A percentile compares a stretch with the other conserved stretches of the same genome.
phyloP scores from a whole-genome alignment of 64 coral and sea anemone species.

The Dendrophyllia cribrosa region DNA sequence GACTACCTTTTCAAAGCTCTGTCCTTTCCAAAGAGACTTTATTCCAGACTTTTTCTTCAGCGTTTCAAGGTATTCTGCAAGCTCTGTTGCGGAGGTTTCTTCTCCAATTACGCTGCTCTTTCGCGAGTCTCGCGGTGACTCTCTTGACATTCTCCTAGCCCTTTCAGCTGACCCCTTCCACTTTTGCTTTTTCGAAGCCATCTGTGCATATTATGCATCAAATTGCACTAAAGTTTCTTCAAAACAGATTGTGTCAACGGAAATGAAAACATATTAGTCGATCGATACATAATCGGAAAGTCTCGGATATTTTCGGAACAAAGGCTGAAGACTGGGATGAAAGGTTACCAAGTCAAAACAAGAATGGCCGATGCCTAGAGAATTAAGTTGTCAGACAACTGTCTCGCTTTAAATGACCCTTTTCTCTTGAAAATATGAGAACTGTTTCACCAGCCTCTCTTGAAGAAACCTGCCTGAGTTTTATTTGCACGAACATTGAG shows the following conservation, averaged over 20 bases:
- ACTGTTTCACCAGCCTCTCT: slow-evolving; percentile 72
- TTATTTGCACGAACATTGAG: slow-evolving; percentile 68
- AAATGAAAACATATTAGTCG: background rate
- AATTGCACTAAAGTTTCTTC: background rate
- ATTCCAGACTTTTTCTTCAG: slow-evolving; percentile 87
- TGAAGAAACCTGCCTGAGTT: slow-evolving; percentile 70
- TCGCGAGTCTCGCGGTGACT: slow-evolving; percentile 44
- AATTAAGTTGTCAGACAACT: too few relatives aligned
- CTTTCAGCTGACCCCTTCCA: slow-evolving; percentile 87
- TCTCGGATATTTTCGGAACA: background rate
- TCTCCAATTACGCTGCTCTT: slow-evolving; percentile 74
- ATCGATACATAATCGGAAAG: slow-evolving; percentile 27
- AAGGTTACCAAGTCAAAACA: slow-evolving; percentile 65
- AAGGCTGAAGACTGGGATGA: background rate
- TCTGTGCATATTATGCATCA: slow-evolving; percentile 32
- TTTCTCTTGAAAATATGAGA: slow-evolving; percentile 34
- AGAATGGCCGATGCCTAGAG: too few relatives aligned
- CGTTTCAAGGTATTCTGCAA: slow-evolving; percentile 75
- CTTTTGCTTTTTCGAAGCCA: slow-evolving; percentile 62
- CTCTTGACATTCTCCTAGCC: slow-evolving; percentile 74
- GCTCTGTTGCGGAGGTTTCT: slow-evolving; percentile 78
- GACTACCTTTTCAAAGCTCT: slow-evolving; percentile 62
- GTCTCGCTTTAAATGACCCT: too few relatives aligned
- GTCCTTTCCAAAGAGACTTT: slow-evolving; percentile 68
- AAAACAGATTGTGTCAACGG: background rate